Evolutionary conservation across 2,113 vertebrate species (phyloP).

Genomic region (Menura novaehollandiae): DNA sequence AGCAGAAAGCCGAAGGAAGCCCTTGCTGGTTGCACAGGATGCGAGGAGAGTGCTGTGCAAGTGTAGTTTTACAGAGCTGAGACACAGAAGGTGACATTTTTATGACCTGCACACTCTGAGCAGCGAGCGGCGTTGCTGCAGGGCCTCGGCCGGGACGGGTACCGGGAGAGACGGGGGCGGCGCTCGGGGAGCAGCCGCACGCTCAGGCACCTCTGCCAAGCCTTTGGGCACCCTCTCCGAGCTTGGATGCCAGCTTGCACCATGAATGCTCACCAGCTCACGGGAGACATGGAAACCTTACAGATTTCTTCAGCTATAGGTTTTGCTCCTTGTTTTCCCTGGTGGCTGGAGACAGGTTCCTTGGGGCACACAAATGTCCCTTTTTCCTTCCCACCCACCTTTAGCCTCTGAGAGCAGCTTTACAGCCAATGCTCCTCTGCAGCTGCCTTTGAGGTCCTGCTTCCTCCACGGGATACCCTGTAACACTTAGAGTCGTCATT

Average conservation of each 20-base stretch:
- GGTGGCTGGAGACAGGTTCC: not conserved
- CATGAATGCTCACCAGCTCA: not conserved
- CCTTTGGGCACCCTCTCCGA: not conserved
- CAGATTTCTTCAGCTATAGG: not conserved
- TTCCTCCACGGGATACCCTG: not conserved
- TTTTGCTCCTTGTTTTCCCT: not conserved
- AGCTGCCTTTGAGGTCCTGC: not conserved
- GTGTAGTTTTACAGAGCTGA: conserved; percentile 5
- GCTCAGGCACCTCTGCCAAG: not conserved
- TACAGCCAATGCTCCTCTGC: not conserved
- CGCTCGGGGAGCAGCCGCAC: not conserved
- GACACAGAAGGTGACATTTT: conserved; percentile 41
- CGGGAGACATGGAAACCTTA: not conserved
- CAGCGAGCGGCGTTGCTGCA: not conserved
- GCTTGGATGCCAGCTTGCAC: not conserved
- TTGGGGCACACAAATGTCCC: not conserved
- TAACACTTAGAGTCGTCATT: not conserved
- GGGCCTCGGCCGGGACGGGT: not conserved
- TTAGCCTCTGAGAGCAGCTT: not conserved
- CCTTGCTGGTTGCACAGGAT: not conserved
- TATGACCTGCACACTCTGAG: conserved; percentile 44
- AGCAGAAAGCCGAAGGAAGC: not conserved
- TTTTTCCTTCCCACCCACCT: not conserved
- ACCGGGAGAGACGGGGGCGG: not conserved
- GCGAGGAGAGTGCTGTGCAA: not conserved